Evolutionary conservation across 2,113 vertebrate species (phyloP), one percentile per base, ranked within the genome.

Genomic region (Butorides virescens): DNA sequence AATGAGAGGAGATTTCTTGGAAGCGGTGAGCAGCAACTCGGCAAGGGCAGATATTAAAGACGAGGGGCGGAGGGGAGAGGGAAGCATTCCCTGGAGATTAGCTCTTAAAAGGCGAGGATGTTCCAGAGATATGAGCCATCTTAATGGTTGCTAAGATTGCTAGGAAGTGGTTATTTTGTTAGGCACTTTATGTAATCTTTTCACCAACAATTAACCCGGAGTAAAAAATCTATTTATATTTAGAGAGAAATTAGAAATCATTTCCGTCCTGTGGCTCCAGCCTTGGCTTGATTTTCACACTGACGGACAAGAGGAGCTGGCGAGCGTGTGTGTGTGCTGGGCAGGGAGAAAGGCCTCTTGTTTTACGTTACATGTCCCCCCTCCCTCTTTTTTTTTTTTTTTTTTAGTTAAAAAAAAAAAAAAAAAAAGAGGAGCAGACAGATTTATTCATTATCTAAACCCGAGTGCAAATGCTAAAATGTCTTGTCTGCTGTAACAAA

Each of bases 131-230:
- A 82, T 49, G 89, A 71, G 59, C 65, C 88, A 32, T 93, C 86
- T 67, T 88, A 93, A 89, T 67, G 72, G 85, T 71, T 81, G 92
- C 95, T 91, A 88, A 96, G 93, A 96, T 85, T 66, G 79, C 88
- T 76, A 97, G 95, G 92, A 97, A 97, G 95, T 92, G 88, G 78
- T 96, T 95, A 96, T 96, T 98, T 97, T 96, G 95, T 89, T 95
- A 96, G 87, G 76, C 63, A 78, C 90, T 94, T 93, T 74, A 72
- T 91, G 83, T 95, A 96, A 96, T 95, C 61, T 47, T 86, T 94
- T 92, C 93, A 82, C 83, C 92, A 97, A 95, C 93, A 90, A 90
- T 96, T 97, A 95, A 92, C 94, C 92, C 37, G 46, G 92, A 95
- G 87, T 94, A 66, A 92, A 92, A 92, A 95, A 89, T 88, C 92